Base-by-base conservation (phyloP, 2,888 invertebrate species). In the Agriopis leucophaearia region DNA sequence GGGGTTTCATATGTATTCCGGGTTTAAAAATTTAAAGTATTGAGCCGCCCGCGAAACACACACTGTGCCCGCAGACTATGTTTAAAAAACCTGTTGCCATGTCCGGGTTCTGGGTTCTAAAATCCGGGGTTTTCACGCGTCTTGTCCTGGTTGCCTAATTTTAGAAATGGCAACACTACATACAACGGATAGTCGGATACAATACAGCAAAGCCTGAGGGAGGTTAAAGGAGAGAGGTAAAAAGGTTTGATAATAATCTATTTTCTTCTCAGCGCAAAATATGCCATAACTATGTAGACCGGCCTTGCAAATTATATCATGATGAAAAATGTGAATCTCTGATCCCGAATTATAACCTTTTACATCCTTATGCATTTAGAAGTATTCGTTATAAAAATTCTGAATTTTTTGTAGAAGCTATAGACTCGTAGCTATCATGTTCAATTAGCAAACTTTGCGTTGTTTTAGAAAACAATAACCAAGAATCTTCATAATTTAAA, bases 271-370 rank as follows among this genome's bases (percentile, higher is more conserved):
- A 8, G 47, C 47, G 15, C 27, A 52, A 44, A 42, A 55, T 54
- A 54, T 9, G 12, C 55, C 42, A 42, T 42, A 55, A 44, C 40
- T 42, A 44, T 55, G 40, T 40, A 51, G n/a, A 15, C 8, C 27
- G 47, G 40, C 59, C 42, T 27, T 7, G 40, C 40, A 59, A 59
- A 59, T 50, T 50, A 59, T n/a, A 40, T 59, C 50, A 59, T 18
- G 27, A 40, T 50, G 18, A 59, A 50, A 50, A 59, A 59, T 27
- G 42, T 16, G 50, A 51, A 40, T 13, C 40, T 13, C 38, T 38
- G 27, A 50, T 15, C 58, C 45, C 47, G 38, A 38, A 50, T 12
- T 27, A 1, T 40, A 50, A 50, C 27, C 50, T 59, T 59, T 27
- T 18, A 3, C 27, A 40, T 50, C 18, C 8, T 42, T 42, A 40